Base-by-base conservation (phyloP, 2,888 invertebrate genomes). In the Penaeus monodon region DNA sequence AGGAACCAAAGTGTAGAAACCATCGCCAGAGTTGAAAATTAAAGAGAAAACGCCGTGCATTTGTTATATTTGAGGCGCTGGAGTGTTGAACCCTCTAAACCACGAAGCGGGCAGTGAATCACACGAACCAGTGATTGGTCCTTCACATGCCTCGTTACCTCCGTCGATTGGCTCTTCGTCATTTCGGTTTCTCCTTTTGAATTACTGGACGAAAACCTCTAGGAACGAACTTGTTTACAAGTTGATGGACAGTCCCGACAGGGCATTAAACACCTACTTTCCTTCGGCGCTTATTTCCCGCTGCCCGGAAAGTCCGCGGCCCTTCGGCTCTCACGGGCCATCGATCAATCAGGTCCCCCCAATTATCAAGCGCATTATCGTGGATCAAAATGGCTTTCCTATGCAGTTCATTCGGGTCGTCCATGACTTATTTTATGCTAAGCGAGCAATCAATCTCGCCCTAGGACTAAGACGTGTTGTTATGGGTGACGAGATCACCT, bases 351-450 rank as follows among this genome's bases (percentile, higher is more conserved):
- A 73, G 20, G 33, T 24, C 29, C 73, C 73, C 73, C 33, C 73
- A 73, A 73, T 73, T 73, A 73, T 73, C 73, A 20, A 33, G 29
- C 33, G 29, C 73, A 33, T 33, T 24, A 73, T 73, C 73, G 33
- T 44, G 44, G 44, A 44, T 44, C 44, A 44, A 10, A 44, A 44
- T 44, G 44, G 44, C 44, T 44, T 44, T 44, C 44, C 44, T 44
- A 44, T 44, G 44, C 44, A 44, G 44, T 44, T 44, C 44, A 44
- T 44, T 44, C 44, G n/a, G 73, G n/a, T 24, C 33, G 29, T 73
- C 33, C 73, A 73, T 73, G 73, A 73, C 73, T 73, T 73, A 73
- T 73, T 73, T 73, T 73, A 73, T 73, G 73, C 73, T 73, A 73
- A 73, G 33, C 73, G 33, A 24, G 73, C 33, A 33, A 73, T 73